Percentiles rank a stretch among this genome's conserved stretches.
Evolutionary conservation across 1,140 invertebrate species (phyloP).

Genomic region (Drosophila dunni): DNA sequence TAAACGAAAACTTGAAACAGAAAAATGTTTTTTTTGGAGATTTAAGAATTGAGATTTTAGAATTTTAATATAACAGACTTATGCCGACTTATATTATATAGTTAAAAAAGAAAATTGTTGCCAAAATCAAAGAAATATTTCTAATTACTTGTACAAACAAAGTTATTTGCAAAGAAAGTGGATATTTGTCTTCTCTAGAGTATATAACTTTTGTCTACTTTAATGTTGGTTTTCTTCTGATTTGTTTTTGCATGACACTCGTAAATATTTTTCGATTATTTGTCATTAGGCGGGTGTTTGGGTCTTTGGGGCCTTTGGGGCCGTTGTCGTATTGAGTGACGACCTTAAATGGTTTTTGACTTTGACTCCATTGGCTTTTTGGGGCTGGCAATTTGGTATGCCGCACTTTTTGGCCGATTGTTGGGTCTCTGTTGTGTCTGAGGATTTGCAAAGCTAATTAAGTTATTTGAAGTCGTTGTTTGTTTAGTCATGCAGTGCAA

Average conservation of each 20-base stretch:
- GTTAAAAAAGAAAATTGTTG: too few species aligned
- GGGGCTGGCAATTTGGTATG: slow-evolving; percentile 35
- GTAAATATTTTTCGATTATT: slow-evolving; percentile 44
- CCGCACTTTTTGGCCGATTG: slow-evolving; percentile 35
- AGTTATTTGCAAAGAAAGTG: too few species aligned
- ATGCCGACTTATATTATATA: too few species aligned
- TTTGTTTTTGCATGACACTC: slow-evolving; percentile 44
- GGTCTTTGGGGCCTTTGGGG: slow-evolving; percentile 1
- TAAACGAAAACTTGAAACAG: background rate
- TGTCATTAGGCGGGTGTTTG: slow-evolving; percentile 26
- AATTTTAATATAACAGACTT: too few species aligned
- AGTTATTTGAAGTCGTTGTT: slow-evolving; percentile 57
- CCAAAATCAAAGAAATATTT: too few species aligned
- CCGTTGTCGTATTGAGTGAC: slow-evolving; percentile 26
- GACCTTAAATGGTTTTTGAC: slow-evolving; percentile 79
- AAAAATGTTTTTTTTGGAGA: too few species aligned
- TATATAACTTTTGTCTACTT: background rate
- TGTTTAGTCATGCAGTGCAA: slow-evolving; percentile 50
- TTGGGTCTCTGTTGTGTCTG: slow-evolving; percentile 41
- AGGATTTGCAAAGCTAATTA: slow-evolving; percentile 71
- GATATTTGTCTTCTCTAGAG: background rate
- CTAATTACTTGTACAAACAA: too few species aligned
- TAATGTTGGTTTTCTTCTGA: background rate
- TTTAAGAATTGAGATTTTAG: too few species aligned
- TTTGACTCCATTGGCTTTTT: slow-evolving; percentile 63